Base-by-base conservation (phyloP, 2,113 vertebrate species). In the Equus przewalskii region DNA sequence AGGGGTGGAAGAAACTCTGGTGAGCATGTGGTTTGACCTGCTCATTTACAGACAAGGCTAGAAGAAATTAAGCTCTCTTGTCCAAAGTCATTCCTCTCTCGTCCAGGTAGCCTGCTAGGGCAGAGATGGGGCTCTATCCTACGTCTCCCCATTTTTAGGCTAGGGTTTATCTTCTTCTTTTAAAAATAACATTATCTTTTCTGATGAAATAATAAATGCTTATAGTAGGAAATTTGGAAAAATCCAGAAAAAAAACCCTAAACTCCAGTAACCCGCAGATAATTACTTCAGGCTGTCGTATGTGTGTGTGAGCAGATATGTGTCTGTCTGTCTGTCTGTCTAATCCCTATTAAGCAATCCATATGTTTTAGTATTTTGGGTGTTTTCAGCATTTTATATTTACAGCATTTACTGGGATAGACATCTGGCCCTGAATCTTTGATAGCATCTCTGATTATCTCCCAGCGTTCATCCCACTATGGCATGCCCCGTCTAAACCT, bases 171-270 rank as follows among this genome's bases (percentile, higher is more conserved):
- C 26, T 51, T 87, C 33, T 82, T 91, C 13, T 93, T 46, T 65
- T 13, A 84, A 93, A 88, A 70, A 64, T 46, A 51, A 41, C 33
- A 65, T 56, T 36, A 16, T 69, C 41, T 73, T 91, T 83, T 78
- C 65, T 96, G 26, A n/a, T 86, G 56, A 90, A 90, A 56, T 56
- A 89, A 51, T 81, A 80, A 86, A 46, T 26, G 7, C 11, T 44
- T 7, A 92, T 33, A 36, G 82, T 69, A 69, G 69, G 62, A 83
- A 83, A 90, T 92, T 73, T 69, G 83, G n/a, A 76, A 84, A 88
- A 75, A 51, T 83, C 36, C 73, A 67, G 73, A 44, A 76, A 72
- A 93, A 64, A 28, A 56, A 19, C 54, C 36, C 6, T 15, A 58
- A 51, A 36, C 7, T 30, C 16, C 13, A 87, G 62, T 15, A 90